Conservation (phyloP, 92 coral and sea anemone species). For the Muricea muricata region DNA sequence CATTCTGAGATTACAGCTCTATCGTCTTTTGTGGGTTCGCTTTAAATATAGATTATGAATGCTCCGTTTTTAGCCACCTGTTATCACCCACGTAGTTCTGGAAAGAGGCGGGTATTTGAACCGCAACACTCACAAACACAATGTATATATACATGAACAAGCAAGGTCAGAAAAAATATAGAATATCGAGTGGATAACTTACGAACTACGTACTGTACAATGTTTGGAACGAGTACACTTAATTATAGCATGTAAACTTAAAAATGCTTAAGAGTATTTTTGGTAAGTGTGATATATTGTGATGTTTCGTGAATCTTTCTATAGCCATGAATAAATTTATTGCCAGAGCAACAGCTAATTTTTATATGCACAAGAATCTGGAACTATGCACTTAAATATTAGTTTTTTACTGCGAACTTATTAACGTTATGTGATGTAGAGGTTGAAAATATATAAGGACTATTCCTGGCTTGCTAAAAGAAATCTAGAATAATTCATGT, state of each 20-base stretch:
- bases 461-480: no score
- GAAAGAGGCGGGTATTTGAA: background rate
- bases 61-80: background rate
- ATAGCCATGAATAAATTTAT: background rate
- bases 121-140: background rate
- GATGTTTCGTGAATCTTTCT: background rate
- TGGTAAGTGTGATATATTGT: background rate
- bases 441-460: no score
- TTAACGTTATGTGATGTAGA: no score
- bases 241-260: background rate
- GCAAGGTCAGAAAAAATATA: background rate
- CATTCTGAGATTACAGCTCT: no score
- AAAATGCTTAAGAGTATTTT: background rate
- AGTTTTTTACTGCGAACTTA: no score
- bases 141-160: background rate
- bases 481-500: no score
- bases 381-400: no score
- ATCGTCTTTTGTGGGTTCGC: no score
- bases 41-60: no score
- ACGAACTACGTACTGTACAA: background rate
- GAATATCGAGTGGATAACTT: background rate
- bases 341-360: background rate
- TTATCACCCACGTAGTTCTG: background rate
- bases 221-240: no score
- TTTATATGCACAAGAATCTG: no score